phyloP scores from a whole-genome alignment of 2,797 vertebrate genomes.

The Gymnothorax javanicus region DNA sequence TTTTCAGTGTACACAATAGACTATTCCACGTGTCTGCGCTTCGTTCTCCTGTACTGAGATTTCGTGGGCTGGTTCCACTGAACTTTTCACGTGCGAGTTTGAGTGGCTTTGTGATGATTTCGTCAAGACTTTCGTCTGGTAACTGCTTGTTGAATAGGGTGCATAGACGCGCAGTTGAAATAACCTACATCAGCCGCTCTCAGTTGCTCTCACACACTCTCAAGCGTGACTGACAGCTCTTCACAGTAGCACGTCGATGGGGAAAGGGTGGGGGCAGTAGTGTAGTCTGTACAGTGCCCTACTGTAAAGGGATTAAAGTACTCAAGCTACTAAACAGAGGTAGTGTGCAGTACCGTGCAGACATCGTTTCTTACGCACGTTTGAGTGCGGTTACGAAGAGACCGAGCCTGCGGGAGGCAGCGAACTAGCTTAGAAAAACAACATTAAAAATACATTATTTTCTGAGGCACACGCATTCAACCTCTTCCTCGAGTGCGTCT shows the following conservation, averaged over 20 bases:
- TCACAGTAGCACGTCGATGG: slow-evolving; percentile 60
- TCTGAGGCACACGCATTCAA: slow-evolving; percentile 25
- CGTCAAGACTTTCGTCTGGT: slow-evolving; percentile 42
- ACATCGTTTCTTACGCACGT: slow-evolving; percentile 59
- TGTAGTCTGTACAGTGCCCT: slow-evolving; percentile 39
- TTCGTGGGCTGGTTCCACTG: slow-evolving; percentile 19
- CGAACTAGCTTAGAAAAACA: slow-evolving; percentile 38
- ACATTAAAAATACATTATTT: slow-evolving; percentile 36
- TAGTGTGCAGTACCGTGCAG: slow-evolving; percentile 47
- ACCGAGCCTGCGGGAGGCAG: slow-evolving; percentile 24
- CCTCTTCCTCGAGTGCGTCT: slow-evolving; percentile 60
- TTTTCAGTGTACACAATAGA: slow-evolving; percentile 14
- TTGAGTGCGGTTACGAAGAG: slow-evolving; percentile 44
- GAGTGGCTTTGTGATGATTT: slow-evolving; percentile 53
- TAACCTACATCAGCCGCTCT: slow-evolving; percentile 35
- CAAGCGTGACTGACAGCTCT: slow-evolving; percentile 66
- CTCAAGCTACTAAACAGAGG: slow-evolving; percentile 47
- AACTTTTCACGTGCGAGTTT: slow-evolving; percentile 28
- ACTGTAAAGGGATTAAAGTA: slow-evolving; percentile 58
- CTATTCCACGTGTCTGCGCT: slow-evolving; percentile 30
- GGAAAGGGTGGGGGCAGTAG: slow-evolving; percentile 44
- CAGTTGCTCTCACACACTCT: slow-evolving; percentile 29
- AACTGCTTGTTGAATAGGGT: slow-evolving; percentile 56
- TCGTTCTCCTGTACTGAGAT: background rate
- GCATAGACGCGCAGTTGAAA: slow-evolving; percentile 43